Evolutionary conservation across 2,888 invertebrate genomes (phyloP), one percentile per base, ranked within the genome.

Genomic region (Petrolisthes cinctipes): DNA sequence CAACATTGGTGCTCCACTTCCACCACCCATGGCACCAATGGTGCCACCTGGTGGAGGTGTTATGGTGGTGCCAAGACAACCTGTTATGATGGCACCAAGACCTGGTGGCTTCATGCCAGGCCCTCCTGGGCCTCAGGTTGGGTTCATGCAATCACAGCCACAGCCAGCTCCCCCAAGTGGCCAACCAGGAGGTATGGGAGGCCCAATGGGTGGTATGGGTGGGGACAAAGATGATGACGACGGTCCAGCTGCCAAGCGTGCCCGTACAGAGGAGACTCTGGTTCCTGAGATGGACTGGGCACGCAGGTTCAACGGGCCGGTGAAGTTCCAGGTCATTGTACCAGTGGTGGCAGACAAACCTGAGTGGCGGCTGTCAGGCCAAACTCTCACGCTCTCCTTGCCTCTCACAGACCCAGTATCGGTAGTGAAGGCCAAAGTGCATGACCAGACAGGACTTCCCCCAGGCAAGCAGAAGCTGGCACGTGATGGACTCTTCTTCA

Each of bases 401-500:
- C 95, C 97, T 73, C 94, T 97, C 17, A 94, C 95, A 17, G 97
- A 98, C 91, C 94, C 95, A 84, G 94, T 94, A 4, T 85, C 89
- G 68, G 91, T 90, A 23, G 88, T 91, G 4, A 91, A 91, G 79
- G 95, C 95, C 14, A 95, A 96, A 92, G 95, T 99, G 91, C 95
- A 97, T 91, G 96, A 97, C 92, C 95, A 95, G 91, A 96, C 97
- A 87, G 97, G 96, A 91, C 97, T 99, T 96, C 98, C 98, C 76
- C 97, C 96, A 23, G 98, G 98, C 85, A 99, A 99, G 93, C 99
- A 99, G 94, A 99, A 99, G 93, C 94, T 99, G 91, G 97, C 97
- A 91, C 97, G 96, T 92, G 99, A 99, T 97, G 98, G 99, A 66
- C 95, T 99, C 93, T 99, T 99, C 94, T 97, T 99, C 94, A 99